Evolutionary conservation across 2,797 vertebrate species (phyloP), one percentile per base, ranked within the genome.

Genomic region (Gobio occitaniae): DNA sequence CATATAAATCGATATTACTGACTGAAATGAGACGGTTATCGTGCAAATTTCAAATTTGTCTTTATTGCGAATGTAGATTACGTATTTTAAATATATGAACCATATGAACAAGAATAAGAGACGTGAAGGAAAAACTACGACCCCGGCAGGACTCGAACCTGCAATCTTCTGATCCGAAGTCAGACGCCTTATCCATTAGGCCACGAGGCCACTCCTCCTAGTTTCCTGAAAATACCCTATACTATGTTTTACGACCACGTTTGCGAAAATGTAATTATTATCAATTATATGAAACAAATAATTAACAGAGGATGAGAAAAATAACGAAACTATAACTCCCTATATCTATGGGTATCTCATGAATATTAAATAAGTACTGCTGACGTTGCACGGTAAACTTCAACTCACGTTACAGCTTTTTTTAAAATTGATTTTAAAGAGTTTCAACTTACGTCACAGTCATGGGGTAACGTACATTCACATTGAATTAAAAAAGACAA

Each of bases 131-230:
- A 93, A 92, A 72, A 0, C 0, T 0, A 0, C 96, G 96, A 97
- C 97, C 96, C 95, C 97, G 96, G 96, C 96, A 97, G 97, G 97
- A 97, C 96, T 97, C 97, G 96, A 97, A 97, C 97, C 96, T 97
- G 96, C 96, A 97, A 97, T 97, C 97, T 97, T 96, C 97, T 97
- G 97, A 97, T 97, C 94, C 96, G 96, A 97, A 97, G 97, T 97
- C 97, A 97, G 97, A 97, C 96, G 96, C 97, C 97, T 97, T 97
- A 97, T 97, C 96, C 97, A 97, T 97, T 97, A 97, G 96, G 97
- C 96, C 97, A 97, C 96, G 96, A 96, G 96, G 96, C 96, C 95
- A 0, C 4, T 1, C 2, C 0, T 6, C 25, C 25, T 25, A 1
- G 1, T 25, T 25, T 25, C 1, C 25, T 1, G 0, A 10, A 19